Base-by-base conservation (phyloP, 2,797 vertebrate species). In the Adelosebastes latens region DNA sequence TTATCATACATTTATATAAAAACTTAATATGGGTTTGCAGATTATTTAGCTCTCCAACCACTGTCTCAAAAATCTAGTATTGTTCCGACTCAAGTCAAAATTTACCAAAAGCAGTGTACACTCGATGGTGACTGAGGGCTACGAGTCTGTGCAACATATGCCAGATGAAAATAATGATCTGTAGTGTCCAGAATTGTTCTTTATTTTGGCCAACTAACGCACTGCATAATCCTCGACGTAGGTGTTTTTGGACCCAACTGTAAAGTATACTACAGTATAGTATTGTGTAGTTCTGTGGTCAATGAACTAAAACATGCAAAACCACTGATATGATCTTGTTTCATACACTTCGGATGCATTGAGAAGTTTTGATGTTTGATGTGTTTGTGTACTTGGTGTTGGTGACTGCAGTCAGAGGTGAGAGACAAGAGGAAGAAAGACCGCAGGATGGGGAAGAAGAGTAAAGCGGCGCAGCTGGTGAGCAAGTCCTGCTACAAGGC, bases 401-500 rank as follows among this genome's bases (percentile, higher is more conserved):
- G 29, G 12, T 46, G 58, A 5, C 12, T 25, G 18, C 77, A 88
- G 85, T 14, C 75, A 0, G 81, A 88, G 6, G 4, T 2, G 14
- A 81, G 36, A 20, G 80, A 87, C 52, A 87, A 85, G 82, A 90
- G 56, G 53, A 76, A 52, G 36, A 60, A 70, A 16, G 79, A 70
- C 4, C 49, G 71, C 16, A 77, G 88, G 71, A 90, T 93, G 92
- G 93, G 93, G 4, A 94, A 94, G 76, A 94, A 94, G 69, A 88
- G 88, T 81, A 89, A 81, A 77, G 93, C 93, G 0, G 93, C 90
- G 0, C 59, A 66, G 75, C 85, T 94, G 80, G 90, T 94, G 52
- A 93, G 87, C 80, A 92, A 90, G 52, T 92, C 93, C 20, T 87
- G 91, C 74, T 94, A 94, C 78, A 93, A 88, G 63, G 73, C 93